These are phyloP conservation scores for Hydrozoanthus tunicans DNA, from an alignment of 64 coral and sea anemone species.

Conservation along the genomic window DNA sequence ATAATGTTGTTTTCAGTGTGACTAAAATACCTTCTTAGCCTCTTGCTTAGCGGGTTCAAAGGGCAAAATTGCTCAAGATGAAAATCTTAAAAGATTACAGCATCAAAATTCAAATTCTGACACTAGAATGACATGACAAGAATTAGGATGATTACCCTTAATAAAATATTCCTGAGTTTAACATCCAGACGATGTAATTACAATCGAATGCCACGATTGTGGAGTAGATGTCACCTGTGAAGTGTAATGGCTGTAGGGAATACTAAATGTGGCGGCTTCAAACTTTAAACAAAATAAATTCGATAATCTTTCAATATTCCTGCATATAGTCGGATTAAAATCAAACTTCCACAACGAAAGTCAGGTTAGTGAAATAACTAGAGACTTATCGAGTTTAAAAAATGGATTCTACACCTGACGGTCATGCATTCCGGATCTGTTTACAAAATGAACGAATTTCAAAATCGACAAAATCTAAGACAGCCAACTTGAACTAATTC, in stretches of 20 bases:
- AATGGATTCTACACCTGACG: background rate
- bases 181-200: slow-evolving; percentile 22
- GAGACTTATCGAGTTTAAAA: background rate
- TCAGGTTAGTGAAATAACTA: background rate
- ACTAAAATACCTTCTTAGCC: too few species aligned
- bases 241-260: background rate
- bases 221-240: background rate
- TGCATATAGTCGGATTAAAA: background rate
- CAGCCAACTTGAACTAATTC: slow-evolving; percentile 34
- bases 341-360: background rate
- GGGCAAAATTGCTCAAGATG: slow-evolving; percentile 17
- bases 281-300: background rate
- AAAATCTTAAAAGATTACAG: background rate
- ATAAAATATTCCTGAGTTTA: slow-evolving; percentile 5
- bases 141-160: slow-evolving; percentile 11
- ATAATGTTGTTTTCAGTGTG: too few species aligned
- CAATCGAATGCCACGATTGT: background rate
- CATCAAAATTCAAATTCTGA: background rate
- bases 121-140: background rate
- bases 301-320: background rate
- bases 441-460: background rate
- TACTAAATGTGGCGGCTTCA: background rate
- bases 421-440: slow-evolving; percentile 26
- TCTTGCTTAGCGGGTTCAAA: background rate
- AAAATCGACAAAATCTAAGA: background rate